Conservation (phyloP, 2,113 vertebrate species). For the Engystomops pustulosus region DNA sequence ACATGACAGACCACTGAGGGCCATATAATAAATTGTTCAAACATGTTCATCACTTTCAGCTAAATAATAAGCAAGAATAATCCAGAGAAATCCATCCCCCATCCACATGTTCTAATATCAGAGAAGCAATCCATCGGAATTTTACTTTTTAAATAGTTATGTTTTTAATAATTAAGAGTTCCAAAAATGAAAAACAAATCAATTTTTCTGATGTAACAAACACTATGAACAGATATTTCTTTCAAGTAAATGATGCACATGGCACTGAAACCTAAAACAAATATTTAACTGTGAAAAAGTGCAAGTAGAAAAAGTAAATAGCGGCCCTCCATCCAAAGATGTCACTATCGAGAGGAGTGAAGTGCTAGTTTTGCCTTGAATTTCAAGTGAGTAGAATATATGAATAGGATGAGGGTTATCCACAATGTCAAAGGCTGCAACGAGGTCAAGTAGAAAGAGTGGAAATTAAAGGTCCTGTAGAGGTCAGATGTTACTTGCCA, state of each 20-base stretch:
- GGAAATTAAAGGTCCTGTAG: constrained; percentile 14
- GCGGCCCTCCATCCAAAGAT: not conserved
- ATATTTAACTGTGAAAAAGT: not conserved
- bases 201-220: too few species aligned
- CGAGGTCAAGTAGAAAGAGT: constrained; percentile 37
- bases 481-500: constrained; percentile 19
- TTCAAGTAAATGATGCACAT: not conserved
- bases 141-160: too few species aligned
- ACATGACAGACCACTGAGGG: too few species aligned
- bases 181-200: too few species aligned
- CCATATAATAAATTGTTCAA: too few species aligned
- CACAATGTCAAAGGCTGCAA: constrained; percentile 31
- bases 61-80: too few species aligned
- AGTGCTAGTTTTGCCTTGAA: constrained; percentile 23
- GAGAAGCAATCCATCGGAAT: too few species aligned
- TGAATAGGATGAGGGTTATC: constrained; percentile 32
- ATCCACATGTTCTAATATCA: too few species aligned
- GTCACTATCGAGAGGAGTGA: not conserved
- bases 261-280: not conserved
- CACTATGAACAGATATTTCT: not conserved
- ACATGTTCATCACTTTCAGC: too few species aligned
- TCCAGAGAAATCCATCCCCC: too few species aligned
- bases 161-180: too few species aligned
- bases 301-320: not conserved
- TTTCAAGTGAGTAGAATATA: constrained; percentile 28